A percentile compares a stretch with the other conserved stretches of the same genome.
Conservation (phyloP, 2,888 invertebrate genomes). For the Scaptomyza caliginosa region DNA sequence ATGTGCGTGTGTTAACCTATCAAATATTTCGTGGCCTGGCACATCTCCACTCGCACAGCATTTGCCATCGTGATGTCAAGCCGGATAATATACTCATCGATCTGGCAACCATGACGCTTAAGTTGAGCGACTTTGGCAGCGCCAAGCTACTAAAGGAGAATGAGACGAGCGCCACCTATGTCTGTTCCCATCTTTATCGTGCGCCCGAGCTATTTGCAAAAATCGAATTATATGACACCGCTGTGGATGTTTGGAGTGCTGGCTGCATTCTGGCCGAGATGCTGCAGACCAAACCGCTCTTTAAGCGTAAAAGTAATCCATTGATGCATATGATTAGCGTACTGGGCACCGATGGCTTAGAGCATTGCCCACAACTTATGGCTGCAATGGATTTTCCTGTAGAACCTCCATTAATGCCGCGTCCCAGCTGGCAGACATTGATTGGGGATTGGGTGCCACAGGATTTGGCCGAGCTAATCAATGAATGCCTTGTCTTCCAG, state of each 20-base stretch:
- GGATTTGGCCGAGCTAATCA: conserved; percentile 94
- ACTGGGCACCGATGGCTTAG: conserved; percentile 97
- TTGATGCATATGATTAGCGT: conserved; percentile 99
- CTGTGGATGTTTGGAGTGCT: conserved; percentile 99
- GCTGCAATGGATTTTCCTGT: neutral
- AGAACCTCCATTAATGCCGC: conserved; percentile 88
- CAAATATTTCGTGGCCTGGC: conserved; percentile 99
- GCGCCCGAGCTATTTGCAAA: conserved; percentile 99
- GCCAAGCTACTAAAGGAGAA: conserved; percentile 97
- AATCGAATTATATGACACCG: conserved; percentile 97
- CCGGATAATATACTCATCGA: conserved; percentile 98
- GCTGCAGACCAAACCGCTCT: conserved; percentile 97
- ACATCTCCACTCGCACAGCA: conserved; percentile 98
- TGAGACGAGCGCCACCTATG: conserved; percentile 98
- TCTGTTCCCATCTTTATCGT: conserved; percentile 98
- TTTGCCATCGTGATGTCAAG: conserved; percentile 99
- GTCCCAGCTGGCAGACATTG: conserved; percentile 99
- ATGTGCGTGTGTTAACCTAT: conserved; percentile 99
- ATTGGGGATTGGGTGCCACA: conserved; percentile 94
- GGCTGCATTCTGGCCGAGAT: conserved; percentile 99
- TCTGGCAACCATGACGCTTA: conserved; percentile 97
- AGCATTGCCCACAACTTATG: conserved; percentile 84
- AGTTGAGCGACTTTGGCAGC: conserved; percentile 99
- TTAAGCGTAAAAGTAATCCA: conserved; percentile 97
- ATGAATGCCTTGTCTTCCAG: conserved; percentile 97